Base-by-base conservation (phyloP, 2,113 vertebrate genomes). In the Brachyhypopomus occidentalis region DNA sequence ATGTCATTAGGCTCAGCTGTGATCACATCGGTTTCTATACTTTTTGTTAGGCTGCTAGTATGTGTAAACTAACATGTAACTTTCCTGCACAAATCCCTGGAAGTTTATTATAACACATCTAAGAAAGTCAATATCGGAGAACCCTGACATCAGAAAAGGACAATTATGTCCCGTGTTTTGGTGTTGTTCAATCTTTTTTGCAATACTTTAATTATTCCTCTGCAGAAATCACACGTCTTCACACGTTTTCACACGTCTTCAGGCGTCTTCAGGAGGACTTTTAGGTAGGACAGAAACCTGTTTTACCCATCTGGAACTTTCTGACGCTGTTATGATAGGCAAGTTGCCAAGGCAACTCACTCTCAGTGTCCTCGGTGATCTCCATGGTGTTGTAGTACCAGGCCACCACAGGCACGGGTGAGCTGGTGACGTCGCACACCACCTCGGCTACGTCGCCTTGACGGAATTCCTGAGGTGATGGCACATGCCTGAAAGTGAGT, bases 351-450 rank as follows among this genome's bases (percentile, higher is more conserved):
- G 5, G 36, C 2, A 8, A 67, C 97, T 97, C 94, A 99, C 98
- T 96, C 92, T 96, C 94, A 89, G 92, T 92, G 91, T 92, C 94
- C 84, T 95, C 48, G 12, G 93, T 94, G 89, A 99, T 94, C 91
- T 99, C 97, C 86, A 92, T 89, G 73, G 96, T 96, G 79, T 96
- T 96, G 91, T 96, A 96, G 88, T 97, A 92, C 98, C 98, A 99
- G 88, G 96, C 95, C 89, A 99, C 95, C 59, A 93, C 59, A 0
- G 98, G 98, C 17, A 97, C 97, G 0, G 98, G 97, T 0, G 97
- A 98, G 75, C 97, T 98, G 58, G 93, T 98, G 81, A 99, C 96
- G 36, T 90, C 93, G 77, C 98, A 99, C 52, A 96, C 90, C 81
- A 99, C 96, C 89, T 98, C 96, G 0, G 97, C 97, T 75, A 95